A percentile compares a stretch with the other conserved stretches of the same genome.
These are phyloP conservation scores for Silurus meridionalis DNA, from an alignment of 2,113 vertebrate genomes.

Conservation along the genomic window DNA sequence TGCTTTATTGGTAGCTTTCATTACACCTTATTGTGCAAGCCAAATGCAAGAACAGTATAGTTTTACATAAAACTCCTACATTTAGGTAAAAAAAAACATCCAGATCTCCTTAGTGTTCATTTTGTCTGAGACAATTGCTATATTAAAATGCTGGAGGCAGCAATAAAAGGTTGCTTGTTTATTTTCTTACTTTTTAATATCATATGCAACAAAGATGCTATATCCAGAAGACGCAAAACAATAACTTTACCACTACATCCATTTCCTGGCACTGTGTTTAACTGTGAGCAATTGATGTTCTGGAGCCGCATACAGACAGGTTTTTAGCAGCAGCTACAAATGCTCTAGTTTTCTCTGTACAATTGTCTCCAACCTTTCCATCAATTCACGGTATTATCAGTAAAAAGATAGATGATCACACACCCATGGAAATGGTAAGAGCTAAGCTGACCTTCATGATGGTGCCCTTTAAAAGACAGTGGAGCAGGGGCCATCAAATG, in stretches of 20 bases:
- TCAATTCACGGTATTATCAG: slow-evolving; percentile 54
- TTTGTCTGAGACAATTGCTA: slow-evolving; percentile 37
- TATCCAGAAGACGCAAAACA: slow-evolving; percentile 16
- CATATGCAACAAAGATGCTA: slow-evolving; percentile 1
- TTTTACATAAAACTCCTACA: slow-evolving; percentile 33
- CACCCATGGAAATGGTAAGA: slow-evolving; percentile 61
- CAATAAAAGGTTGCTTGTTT: slow-evolving; percentile 55
- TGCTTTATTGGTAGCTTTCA: slow-evolving; percentile 29
- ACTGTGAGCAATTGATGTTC: not conserved
- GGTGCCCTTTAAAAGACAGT: slow-evolving; percentile 68
- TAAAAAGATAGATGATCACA: slow-evolving; percentile 67
- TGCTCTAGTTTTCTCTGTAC: slow-evolving; percentile 35
- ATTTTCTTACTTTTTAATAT: slow-evolving; percentile 37
- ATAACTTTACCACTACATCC: not conserved
- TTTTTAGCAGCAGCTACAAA: slow-evolving; percentile 25
- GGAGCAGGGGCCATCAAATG: slow-evolving; percentile 39
- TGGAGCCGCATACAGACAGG: not conserved
- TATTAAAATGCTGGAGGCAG: slow-evolving; percentile 50
- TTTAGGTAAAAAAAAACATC: not conserved
- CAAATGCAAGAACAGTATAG: not conserved
- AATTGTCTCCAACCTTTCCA: slow-evolving; percentile 64
- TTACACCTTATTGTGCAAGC: slow-evolving; percentile 27
- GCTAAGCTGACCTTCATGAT: slow-evolving; percentile 61
- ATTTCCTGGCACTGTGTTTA: not conserved
- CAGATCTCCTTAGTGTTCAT: slow-evolving; percentile 23